Base-by-base conservation (phyloP, 2,797 vertebrate species). In the Sebastes miniatus region DNA sequence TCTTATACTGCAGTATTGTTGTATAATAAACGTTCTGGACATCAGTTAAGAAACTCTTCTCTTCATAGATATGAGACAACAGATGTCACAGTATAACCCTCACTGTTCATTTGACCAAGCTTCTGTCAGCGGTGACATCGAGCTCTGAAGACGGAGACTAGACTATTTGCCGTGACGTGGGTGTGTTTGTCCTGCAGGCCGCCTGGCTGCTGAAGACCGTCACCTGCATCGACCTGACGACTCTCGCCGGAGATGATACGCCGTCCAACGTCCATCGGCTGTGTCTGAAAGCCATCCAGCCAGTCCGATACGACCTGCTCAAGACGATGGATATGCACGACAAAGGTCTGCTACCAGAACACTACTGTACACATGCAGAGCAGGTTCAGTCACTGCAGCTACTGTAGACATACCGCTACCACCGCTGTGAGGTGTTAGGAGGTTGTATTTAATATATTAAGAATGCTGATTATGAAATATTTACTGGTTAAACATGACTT, bases 181-280 rank as follows among this genome's bases (percentile, higher is more conserved):
- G 29, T 57, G 6, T 47, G 24, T 63, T 16, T 64, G 8, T 68
- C 8, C n/a, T 79, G 39, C 82, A 99, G 98, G 96, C 97, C 2
- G 98, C 97, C 25, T 99, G 98, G 98, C 95, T 97, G 50, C 92
- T 99, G 89, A 97, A 95, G 83, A 98, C 98, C 1, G 95, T 97
- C 69, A 97, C 98, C 1, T 98, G 96, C 73, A 98, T 99, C 3
- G 98, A 99, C 90, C 96, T 99, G 83, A 99, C 98, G 1, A 98
- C 98, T 0, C 96, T 99, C 20, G 95, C 97, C 0, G 98, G 98
- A 0, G 98, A 99, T 13, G 98, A 99, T 68, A 97, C 98, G 0
- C 91, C 96, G 3, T 97, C 97, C 69, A 99, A 98, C 5, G 89
- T 99, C 74, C 97, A 95, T 8, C 96, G 98, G 9, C 93, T 99